phyloP scores from a whole-genome alignment of 2,113 vertebrate genomes.

The Leucoraja erinaceus region DNA sequence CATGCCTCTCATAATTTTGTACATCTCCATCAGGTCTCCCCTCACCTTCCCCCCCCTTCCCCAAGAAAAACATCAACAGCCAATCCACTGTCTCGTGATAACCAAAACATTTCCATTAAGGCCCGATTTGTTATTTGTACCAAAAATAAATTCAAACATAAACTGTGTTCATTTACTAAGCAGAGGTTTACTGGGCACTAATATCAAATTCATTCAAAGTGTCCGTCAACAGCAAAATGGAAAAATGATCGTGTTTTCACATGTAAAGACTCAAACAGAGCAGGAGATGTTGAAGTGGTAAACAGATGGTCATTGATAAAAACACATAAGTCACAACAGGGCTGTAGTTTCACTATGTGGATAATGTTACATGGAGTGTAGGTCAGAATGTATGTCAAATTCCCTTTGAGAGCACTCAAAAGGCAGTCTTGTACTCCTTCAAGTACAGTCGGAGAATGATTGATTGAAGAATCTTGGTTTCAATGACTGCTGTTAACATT shows the following conservation, averaged over 20 bases:
- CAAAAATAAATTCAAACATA: neutral
- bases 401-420: neutral
- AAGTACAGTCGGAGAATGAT: slow-evolving; percentile 13
- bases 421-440: neutral
- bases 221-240: neutral
- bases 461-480: slow-evolving; percentile 14
- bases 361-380: slow-evolving; percentile 23
- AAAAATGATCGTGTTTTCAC: neutral
- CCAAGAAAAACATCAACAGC: no score
- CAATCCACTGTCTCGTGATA: no score
- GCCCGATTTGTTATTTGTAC: neutral
- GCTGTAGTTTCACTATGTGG: neutral
- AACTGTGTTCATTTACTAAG: neutral
- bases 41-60: no score
- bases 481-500: neutral
- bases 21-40: no score
- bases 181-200: neutral
- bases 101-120: neutral
- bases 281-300: slow-evolving; percentile 16
- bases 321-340: neutral
- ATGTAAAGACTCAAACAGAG: neutral
- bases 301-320: slow-evolving; percentile 22
- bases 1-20: no score
- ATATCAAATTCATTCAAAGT: neutral
- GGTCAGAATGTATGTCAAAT: neutral